Base-by-base conservation (phyloP, 2,113 vertebrate genomes). In the Rutilus rutilus region DNA sequence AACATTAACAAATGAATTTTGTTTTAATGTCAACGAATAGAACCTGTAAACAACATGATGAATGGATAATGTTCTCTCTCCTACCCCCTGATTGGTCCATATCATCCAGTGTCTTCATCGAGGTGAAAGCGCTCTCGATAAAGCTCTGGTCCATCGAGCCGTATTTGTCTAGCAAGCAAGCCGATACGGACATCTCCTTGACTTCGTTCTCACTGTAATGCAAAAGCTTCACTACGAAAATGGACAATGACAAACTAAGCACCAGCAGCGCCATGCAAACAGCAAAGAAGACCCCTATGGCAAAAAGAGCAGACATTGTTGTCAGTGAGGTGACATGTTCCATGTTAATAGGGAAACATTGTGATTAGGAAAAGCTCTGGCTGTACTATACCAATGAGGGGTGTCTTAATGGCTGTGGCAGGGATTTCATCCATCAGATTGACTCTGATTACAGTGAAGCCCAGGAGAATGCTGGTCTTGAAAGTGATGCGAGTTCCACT, bases 371-470 rank as follows among this genome's bases (percentile, higher is more conserved):
- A 19, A 47, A 83, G 6, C n/a, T 83, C 45, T 64, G 15, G 10
- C 25, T 78, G 21, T 54, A 21, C 23, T 77, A 15, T 83, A 96
- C 96, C 96, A 64, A 97, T 96, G 74, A 97, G 95, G 4, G 96
- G 95, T 0, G 95, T 96, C 7, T 89, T 93, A 65, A 94, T 82
- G 0, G 95, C 64, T 0, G 92, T 94, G 10, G 88, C 90, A 0
- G 96, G 96, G 67, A 97, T 93, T 4, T 97, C 94, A 0, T 96
- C 94, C 0, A 90, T 93, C 90, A 96, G 91, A 91, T 97, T 97
- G 91, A 97, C 96, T 64, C 94, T 93, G 91, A 97, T 97, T 73
- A 97, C 92, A 0, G 96, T 97, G 90, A 96, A 97, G n/a, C 96
- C 96, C 86, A 97, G 94, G 87, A 97, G 93, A 74, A 96, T 94